Base-by-base conservation (phyloP, 2,113 vertebrate species). In the Petromus typicus region DNA sequence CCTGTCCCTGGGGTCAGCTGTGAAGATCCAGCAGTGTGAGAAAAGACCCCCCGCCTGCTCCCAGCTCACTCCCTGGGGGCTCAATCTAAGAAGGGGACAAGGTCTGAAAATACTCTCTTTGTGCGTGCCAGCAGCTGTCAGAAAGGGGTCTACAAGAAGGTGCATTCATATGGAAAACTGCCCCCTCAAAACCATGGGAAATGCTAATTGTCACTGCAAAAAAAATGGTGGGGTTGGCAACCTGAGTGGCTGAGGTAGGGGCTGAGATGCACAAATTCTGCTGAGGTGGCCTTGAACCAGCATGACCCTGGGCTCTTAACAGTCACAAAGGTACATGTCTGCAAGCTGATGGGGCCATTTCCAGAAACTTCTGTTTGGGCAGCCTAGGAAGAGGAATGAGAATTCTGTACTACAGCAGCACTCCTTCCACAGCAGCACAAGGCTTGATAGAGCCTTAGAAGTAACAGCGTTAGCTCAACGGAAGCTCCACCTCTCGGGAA, bases 391-490 rank as follows among this genome's bases (percentile, higher is more conserved):
- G 11, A 48, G 71, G 64, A 48, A 27, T n/a, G 11, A 63, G 11
- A 4, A 25, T 37, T 59, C 11, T 3, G n/a, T 13, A 27, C 51
- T 10, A 4, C 0, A 54, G 34, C 51, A 78, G 16, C 14, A 1
- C 6, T 20, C 8, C 8, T 5, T 14, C 14, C 16, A 11, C 9
- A 1, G 45, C 13, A 10, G 61, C 25, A 4, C 1, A 6, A 27
- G 17, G 45, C 18, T 71, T 66, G 51, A 56, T 1, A 17, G 67
- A 90, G 48, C 84, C 30, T 13, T 45, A 20, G 34, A 34, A 75
- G 30, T 20, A 2, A 75, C 10, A 0, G 1, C 40, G 5, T 32
- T 40, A 20, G 37, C 76, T 1, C 34, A 69, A 34, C 3, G 6
- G 43, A 73, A 59, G 63, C 2, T 6, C 87, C 40, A 30, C 57